Evolutionary conservation across 2,113 vertebrate genomes (phyloP).

Genomic region (Platysteira castanea): DNA sequence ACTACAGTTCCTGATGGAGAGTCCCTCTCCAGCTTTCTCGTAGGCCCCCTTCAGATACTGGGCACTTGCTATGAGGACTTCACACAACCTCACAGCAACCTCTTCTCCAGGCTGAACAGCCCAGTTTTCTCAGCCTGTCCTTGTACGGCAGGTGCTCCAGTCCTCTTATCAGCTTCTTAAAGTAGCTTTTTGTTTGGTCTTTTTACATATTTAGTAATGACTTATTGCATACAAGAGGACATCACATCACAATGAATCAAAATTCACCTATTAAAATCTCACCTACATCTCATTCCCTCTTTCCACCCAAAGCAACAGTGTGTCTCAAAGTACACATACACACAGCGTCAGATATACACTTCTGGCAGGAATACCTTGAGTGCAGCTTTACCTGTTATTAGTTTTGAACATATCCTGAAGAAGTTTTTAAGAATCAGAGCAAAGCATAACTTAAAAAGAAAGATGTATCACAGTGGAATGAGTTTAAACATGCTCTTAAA

Average conservation of each 20-base stretch:
- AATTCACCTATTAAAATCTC: neutral
- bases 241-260: neutral
- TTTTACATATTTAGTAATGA: neutral
- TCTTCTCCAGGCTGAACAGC: neutral
- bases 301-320: neutral
- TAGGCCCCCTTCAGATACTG: neutral
- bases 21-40: rapidly evolving
- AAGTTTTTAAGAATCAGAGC: neutral
- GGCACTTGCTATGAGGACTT: neutral
- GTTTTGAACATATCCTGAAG: neutral
- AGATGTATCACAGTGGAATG: neutral
- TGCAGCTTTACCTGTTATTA: neutral
- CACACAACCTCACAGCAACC: neutral
- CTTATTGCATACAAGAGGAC: neutral
- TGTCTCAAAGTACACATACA: neutral
- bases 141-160: neutral
- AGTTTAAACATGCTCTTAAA: neutral
- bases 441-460: neutral
- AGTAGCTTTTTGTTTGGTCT: neutral
- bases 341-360: neutral
- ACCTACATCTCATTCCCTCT: neutral
- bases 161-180: neutral
- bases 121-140: neutral
- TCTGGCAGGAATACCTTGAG: neutral
- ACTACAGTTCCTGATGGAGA: neutral